Conservation (phyloP, 2,888 invertebrate genomes). For the Cyrtodaria siliqua region DNA sequence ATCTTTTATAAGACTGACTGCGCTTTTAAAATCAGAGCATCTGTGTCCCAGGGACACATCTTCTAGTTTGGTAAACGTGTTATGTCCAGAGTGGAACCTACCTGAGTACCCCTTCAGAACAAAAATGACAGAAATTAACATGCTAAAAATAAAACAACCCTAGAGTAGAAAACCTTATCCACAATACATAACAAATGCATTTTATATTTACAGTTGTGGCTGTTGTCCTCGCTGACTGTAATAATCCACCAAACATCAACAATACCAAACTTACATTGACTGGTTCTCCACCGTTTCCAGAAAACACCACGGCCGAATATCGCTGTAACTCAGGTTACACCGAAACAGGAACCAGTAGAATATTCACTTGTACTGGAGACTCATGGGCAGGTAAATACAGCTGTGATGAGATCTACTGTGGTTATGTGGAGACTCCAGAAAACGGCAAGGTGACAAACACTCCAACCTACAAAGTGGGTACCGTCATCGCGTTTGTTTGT, state of each 20-base stretch:
- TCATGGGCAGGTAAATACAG: slow-evolving; percentile 9
- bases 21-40: too few species aligned
- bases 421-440: slow-evolving; percentile 8
- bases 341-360: slow-evolving; percentile 2
- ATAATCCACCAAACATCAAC: not conserved
- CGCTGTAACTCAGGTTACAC: slow-evolving; percentile 27
- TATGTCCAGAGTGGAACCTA: too few species aligned
- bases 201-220: too few species aligned
- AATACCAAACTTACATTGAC: slow-evolving; percentile 8
- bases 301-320: slow-evolving; percentile 7
- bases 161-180: too few species aligned
- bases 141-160: too few species aligned
- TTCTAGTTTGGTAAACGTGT: too few species aligned
- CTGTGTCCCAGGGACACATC: too few species aligned
- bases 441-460: slow-evolving; percentile 26
- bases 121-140: too few species aligned
- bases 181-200: too few species aligned
- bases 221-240: not conserved
- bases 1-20: too few species aligned
- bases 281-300: slow-evolving; percentile 5
- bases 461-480: slow-evolving; percentile 15
- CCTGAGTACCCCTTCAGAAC: too few species aligned
- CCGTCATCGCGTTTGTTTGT: slow-evolving; percentile 25
- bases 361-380: slow-evolving; percentile 8
- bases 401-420: slow-evolving; percentile 16